Base-by-base conservation (phyloP, 2,888 invertebrate species). In the Synanthedon vespiformis region DNA sequence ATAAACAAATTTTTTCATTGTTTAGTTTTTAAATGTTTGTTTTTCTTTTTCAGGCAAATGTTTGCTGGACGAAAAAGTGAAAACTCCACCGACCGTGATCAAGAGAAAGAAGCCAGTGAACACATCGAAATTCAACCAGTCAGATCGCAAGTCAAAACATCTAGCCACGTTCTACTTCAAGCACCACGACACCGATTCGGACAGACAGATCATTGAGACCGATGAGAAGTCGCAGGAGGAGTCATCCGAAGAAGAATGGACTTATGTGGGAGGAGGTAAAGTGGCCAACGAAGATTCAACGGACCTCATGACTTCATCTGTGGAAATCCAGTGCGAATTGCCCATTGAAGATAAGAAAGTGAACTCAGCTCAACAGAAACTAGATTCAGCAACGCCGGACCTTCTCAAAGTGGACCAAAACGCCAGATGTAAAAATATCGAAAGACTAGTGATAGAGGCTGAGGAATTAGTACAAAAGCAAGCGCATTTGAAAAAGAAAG, bases 101-200 rank as follows among this genome's bases (percentile, higher is more conserved):
- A 89, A 88, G 59, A 79, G 89, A 50, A 88, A 89, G 58, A 88
- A 88, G 60, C 87, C 88, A 62, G 80, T 88, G 48, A 87, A 91
- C 74, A 81, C 88, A 41, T 90, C 91, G 44, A 90, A 89, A 72
- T 90, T 89, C 70, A 92, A 90, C 70, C 89, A 93, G 63, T 92
- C 94, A 10, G 92, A 93, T 75, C 88, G 93, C 61, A 93, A 92
- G 76, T 93, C 94, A 14, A 94, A 93, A 75, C 95, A 95, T 74
- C 90, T 92, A 73, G 95, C 92, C 61, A 94, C 92, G 57, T 95
- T 93, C 79, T 95, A 95, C 81, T 95, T 94, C 79, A 93, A 90
- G 75, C 95, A 95, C 77, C 90, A 92, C 77, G 95, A 96, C 74
- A 95, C 95, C 12, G 95, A 95, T 74, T 94, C 94, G 11, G 95